Base-by-base conservation (phyloP, 2,113 vertebrate species). In the Pycnonotus jocosus region DNA sequence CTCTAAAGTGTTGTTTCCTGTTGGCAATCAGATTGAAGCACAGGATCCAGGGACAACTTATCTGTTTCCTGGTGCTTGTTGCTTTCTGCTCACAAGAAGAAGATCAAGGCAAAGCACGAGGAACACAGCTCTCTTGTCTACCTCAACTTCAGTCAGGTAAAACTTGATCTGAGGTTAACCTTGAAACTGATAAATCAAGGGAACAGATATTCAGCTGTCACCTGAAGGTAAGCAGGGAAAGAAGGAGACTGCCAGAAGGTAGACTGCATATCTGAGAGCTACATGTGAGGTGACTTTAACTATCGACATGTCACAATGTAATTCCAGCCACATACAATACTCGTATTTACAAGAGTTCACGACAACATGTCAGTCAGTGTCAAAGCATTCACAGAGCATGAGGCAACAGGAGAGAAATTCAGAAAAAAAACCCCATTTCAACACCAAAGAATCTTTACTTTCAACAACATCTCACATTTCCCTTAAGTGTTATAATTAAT, bases 401-500 rank as follows among this genome's bases (percentile, higher is more conserved):
- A 80, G 11, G 22, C 30, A 94, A 54, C 9, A 53, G 48, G 11
- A 45, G 5, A 88, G 28, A 81, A 94, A 91, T 61, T 35, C 10
- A 91, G 47, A 27, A 31, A 70, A 78, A 54, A 70, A 65, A 24
- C 16, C 25, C n/a, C 10, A 54, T 64, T 85, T 71, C 50, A 73
- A 64, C 37, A 64, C 56, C 56, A 30, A 79, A 68, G n/a, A 81
- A 70, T 57, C 21, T 89, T 47, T 86, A 7, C 51, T 64, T 95
- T 78, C 80, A 88, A 73, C 68, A 95, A 87, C 84, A 88, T 64
- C 50, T 94, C 78, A 92, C 56, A 74, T 89, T 91, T 94, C 88
- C 88, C 95, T 92, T 91, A 64, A 93, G 92, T 82, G 68, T 85
- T 96, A 77, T 78, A 94, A 96, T 95, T 97, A 96, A 96, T 95